A percentile compares a stretch with the other conserved stretches of the same genome.
Conservation (phyloP, 2,888 invertebrate genomes). For the Stenchaetothrips biformis region DNA sequence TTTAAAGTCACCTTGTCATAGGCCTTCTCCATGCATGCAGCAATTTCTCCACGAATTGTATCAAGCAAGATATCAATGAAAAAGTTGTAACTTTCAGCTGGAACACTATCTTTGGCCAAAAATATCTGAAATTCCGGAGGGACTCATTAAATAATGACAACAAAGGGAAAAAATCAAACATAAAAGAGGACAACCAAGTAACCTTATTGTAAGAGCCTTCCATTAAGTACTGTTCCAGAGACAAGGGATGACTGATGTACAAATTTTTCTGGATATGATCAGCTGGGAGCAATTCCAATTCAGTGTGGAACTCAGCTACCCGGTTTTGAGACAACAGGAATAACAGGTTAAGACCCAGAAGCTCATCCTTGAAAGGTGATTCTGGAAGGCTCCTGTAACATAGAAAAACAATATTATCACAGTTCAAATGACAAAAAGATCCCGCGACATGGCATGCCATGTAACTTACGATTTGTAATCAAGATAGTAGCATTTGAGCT, state of each 20-base stretch:
- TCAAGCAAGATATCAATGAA: constrained; percentile 95
- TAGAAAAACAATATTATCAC: constrained; percentile 18
- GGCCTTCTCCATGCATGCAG: constrained; percentile 93
- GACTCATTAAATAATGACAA: neutral
- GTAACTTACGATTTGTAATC: constrained; percentile 68
- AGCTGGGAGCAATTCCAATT: constrained; percentile 85
- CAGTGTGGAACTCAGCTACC: constrained; percentile 97
- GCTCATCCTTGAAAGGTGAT: constrained; percentile 89
- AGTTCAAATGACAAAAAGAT: constrained; percentile 29
- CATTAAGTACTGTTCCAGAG: constrained; percentile 97
- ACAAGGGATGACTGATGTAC: constrained; percentile 90
- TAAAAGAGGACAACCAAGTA: neutral
- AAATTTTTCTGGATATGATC: constrained; percentile 88
- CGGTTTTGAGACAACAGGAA: constrained; percentile 92
- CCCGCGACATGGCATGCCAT: constrained; percentile 6
- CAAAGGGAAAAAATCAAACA: neutral
- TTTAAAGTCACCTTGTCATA: constrained; percentile 82
- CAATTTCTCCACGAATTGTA: constrained; percentile 94
- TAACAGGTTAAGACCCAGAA: constrained; percentile 88
- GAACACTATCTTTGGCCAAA: constrained; percentile 81
- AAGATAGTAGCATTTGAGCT: constrained; percentile 94
- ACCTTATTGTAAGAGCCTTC: constrained; percentile 98
- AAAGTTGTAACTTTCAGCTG: constrained; percentile 90
- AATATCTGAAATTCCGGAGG: constrained; percentile 49
- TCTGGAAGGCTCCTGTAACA: constrained; percentile 58